A percentile compares a stretch with the other conserved stretches of the same genome.
Conservation (phyloP, 2,113 vertebrate genomes). For the Marmota monax region DNA sequence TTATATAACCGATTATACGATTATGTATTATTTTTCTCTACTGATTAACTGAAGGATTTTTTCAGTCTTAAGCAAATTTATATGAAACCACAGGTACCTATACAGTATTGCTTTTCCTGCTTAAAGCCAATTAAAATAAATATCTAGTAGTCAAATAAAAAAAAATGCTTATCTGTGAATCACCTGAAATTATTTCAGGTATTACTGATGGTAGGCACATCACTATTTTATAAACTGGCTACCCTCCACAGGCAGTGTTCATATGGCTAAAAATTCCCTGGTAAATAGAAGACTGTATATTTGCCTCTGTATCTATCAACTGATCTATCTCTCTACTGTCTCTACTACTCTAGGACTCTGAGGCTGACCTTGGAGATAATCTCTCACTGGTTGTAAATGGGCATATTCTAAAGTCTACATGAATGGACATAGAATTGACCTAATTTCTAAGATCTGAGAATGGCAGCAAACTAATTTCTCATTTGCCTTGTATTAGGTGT, state of each 20-base stretch:
- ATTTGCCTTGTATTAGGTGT: conserved; percentile 67
- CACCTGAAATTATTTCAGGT: background rate
- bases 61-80: conserved; percentile 44
- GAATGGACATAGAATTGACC: background rate
- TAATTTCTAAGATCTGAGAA: background rate
- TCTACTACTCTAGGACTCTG: too few species aligned
- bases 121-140: conserved; percentile 26
- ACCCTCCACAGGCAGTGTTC: background rate
- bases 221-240: background rate
- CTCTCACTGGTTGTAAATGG: background rate
- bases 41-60: background rate
- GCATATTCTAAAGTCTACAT: conserved; percentile 6
- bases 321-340: too few species aligned
- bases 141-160: conserved; percentile 15
- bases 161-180: conserved; percentile 21
- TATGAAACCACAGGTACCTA: background rate
- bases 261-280: background rate
- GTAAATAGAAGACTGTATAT: background rate
- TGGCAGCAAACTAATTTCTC: conserved; percentile 33
- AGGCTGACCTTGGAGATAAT: background rate
- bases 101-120: background rate
- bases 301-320: too few species aligned
- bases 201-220: background rate
- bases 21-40: conserved; percentile 27
- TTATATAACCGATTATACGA: background rate